Evolutionary conservation across 2,888 invertebrate genomes (phyloP).

Genomic region (Agrochola circellaris): DNA sequence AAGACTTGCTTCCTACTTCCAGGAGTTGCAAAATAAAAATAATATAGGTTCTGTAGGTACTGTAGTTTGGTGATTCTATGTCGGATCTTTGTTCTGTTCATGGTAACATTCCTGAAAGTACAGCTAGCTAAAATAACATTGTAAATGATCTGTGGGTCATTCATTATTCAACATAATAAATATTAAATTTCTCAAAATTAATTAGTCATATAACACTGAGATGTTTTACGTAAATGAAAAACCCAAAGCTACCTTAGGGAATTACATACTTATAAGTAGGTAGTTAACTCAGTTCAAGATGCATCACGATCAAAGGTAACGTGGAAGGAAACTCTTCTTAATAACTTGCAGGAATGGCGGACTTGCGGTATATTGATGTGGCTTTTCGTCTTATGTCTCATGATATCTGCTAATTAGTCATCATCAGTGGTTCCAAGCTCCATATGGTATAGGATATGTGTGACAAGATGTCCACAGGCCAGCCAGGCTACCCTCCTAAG

Average conservation of each 20-base stretch:
- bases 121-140: no score
- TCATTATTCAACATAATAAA: slow-evolving; percentile 5
- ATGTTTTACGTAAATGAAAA: slow-evolving; percentile 43
- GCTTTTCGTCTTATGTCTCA: background rate
- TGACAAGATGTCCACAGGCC: background rate
- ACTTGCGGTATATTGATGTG: slow-evolving; percentile 2
- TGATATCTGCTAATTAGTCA: slow-evolving; percentile 8
- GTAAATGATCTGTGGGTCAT: background rate
- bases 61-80: no score
- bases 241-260: slow-evolving; percentile 27
- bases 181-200: slow-evolving; percentile 19
- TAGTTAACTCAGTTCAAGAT: slow-evolving; percentile 9
- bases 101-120: background rate
- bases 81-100: background rate
- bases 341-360: slow-evolving; percentile 16
- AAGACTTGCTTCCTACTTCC: background rate
- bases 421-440: background rate
- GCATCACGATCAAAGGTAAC: slow-evolving; percentile 26
- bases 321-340: slow-evolving; percentile 10
- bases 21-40: background rate
- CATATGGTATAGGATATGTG: background rate
- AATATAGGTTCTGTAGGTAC: background rate
- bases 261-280: slow-evolving; percentile 1
- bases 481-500: background rate
- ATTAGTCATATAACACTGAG: slow-evolving; percentile 32